Conservation (phyloP, 1,140 invertebrate species). For the Pectinophora gossypiella region DNA sequence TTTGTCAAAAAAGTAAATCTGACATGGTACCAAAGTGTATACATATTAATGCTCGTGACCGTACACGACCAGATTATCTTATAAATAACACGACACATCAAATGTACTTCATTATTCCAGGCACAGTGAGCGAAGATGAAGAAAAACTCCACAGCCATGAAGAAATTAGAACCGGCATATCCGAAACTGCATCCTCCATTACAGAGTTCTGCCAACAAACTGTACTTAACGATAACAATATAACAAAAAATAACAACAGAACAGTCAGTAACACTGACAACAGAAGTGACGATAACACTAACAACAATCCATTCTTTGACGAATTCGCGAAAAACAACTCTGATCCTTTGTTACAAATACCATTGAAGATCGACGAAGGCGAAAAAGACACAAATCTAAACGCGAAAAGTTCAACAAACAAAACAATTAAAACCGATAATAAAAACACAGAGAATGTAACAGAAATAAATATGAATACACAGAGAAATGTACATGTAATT, state of each 20-base stretch:
- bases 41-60: too few relatives aligned
- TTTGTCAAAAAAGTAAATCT: too few relatives aligned
- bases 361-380: not conserved
- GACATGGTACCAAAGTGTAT: too few relatives aligned
- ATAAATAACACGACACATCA: too few relatives aligned
- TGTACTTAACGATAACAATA: too few relatives aligned
- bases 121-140: conserved; percentile 63
- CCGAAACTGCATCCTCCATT: conserved; percentile 32
- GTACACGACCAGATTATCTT: too few relatives aligned
- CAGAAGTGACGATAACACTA: conserved; percentile 12
- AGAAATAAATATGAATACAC: not conserved
- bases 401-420: not conserved
- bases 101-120: conserved; percentile 11
- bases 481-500: not conserved
- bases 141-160: conserved; percentile 59
- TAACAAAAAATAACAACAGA: too few relatives aligned
- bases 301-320: conserved; percentile 4
- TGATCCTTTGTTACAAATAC: too few relatives aligned
- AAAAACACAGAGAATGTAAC: not conserved
- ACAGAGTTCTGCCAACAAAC: conserved; percentile 28
- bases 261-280: conserved; percentile 6
- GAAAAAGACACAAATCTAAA: not conserved
- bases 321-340: too few relatives aligned
- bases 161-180: conserved; percentile 27
- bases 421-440: not conserved